Evolutionary conservation across 2,888 invertebrate genomes (phyloP).

Genomic region (Drosophila percnosoma): DNA sequence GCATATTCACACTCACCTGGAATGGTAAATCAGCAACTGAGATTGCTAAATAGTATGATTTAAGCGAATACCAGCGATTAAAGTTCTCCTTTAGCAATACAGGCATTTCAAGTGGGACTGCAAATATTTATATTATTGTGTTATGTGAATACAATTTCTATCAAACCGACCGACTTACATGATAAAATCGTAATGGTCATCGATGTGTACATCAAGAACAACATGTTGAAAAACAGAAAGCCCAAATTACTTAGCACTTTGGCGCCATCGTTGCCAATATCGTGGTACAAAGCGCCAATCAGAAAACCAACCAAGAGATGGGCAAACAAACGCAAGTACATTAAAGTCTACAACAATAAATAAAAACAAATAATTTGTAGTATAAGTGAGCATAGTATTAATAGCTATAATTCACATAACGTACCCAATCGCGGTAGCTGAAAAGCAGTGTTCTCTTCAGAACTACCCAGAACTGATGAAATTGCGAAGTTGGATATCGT

Average conservation of each 20-base stretch:
- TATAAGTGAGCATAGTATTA: background rate
- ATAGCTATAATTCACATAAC: conserved; percentile 46
- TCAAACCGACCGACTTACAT: conserved; percentile 88
- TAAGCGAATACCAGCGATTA: conserved; percentile 98
- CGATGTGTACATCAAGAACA: conserved; percentile 99
- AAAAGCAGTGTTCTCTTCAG: conserved; percentile 93
- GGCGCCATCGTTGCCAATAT: conserved; percentile 97
- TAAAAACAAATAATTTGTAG: background rate
- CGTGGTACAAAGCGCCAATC: conserved; percentile 97
- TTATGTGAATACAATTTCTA: background rate
- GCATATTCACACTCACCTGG: conserved; percentile 88
- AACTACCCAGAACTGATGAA: conserved; percentile 94
- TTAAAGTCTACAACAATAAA: conserved; percentile 90
- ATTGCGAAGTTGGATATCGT: conserved; percentile 93
- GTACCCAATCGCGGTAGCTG: conserved; percentile 95
- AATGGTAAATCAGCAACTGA: conserved; percentile 99
- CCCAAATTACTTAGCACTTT: conserved; percentile 98
- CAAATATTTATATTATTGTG: conserved; percentile 2
- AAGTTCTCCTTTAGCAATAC: conserved; percentile 97
- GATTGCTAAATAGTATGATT: conserved; percentile 97
- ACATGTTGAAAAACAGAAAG: conserved; percentile 98
- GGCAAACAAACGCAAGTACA: conserved; percentile 96
- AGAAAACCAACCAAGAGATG: conserved; percentile 96
- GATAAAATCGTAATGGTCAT: conserved; percentile 99
- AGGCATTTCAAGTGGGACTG: conserved; percentile 97